Evolutionary conservation across 2,888 invertebrate species (phyloP), one percentile per base, ranked within the genome.

Genomic region (Nomada ferruginata): DNA sequence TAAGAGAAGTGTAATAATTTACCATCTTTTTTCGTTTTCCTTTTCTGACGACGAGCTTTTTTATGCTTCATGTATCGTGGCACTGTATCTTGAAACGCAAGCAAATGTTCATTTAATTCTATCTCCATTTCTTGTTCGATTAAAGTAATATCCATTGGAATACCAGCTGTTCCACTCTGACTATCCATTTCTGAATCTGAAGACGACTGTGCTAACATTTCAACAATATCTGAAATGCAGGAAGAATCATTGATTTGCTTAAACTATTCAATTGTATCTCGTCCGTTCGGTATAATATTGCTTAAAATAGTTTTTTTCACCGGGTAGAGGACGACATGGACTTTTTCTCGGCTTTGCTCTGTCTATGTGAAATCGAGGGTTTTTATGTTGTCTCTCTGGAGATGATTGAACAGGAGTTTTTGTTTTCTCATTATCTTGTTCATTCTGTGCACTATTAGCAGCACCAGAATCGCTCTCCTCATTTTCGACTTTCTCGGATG

Each of bases 51-150:
- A 64, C 89, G 89, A 60, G 85, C 71, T 76, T 91, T 92, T 86
- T 93, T 89, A 91, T 91, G 91, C 87, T 91, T 91, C 70, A 91
- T 87, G 52, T 92, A 89, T 69, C 90, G 93, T 77, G 85, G 91
- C 18, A 94, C 91, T 15, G 93, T 93, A 82, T 95, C 94, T 53
- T 94, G 94, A 85, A 94, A 95, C 78, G 94, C 93, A 83, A 94
- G 90, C 59, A 95, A 90, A 78, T 91, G 87, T 63, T 94, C 94
- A 20, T 90, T 89, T 75, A 95, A 94, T 59, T 94, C 93, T 20
- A 95, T 90, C 84, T 94, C 92, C 29, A 88, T 84, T 59, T 92
- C 85, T 47, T 91, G 79, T 63, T 89, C 88, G n/a, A 83, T 74
- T 20, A 92, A 47, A 13, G 87, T 73, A 60, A 90, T 23, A 20